These are phyloP conservation scores for Sebastiscus albofasciatus DNA, from an alignment of 2,797 vertebrate genomes.

Conservation along the genomic window DNA sequence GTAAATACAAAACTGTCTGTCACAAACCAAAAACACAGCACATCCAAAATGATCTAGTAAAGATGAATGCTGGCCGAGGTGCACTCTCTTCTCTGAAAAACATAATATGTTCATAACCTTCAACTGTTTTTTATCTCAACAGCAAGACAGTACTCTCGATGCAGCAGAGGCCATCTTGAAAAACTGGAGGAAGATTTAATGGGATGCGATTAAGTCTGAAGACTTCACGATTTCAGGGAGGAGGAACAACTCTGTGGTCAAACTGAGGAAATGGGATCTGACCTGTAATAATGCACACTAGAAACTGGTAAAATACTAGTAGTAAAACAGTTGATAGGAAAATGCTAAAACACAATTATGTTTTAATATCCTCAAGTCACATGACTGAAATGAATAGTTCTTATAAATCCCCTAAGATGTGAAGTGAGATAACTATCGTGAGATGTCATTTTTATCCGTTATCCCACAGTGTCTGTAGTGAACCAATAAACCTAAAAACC, in stretches of 20 bases:
- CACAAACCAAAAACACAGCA: neutral
- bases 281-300: neutral
- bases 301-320: neutral
- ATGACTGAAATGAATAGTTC: neutral
- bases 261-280: neutral
- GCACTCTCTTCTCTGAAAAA: neutral
- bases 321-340: neutral
- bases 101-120: neutral
- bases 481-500: neutral
- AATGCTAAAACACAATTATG: neutral
- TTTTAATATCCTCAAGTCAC: neutral
- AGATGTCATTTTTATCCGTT: neutral
- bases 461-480: neutral
- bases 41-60: neutral
- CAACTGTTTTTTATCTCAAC: slow-evolving; percentile 38
- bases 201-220: neutral
- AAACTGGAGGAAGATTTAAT: slow-evolving; percentile 85
- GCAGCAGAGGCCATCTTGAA: slow-evolving; percentile 91
- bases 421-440: neutral
- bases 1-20: slow-evolving; percentile 73
- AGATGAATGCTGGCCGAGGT: neutral
- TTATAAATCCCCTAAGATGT: neutral
- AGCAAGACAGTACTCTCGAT: slow-evolving; percentile 93
- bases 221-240: neutral
- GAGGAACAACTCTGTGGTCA: too few species aligned